Conservation (phyloP, 2,113 vertebrate genomes). For the Cepphus grylle region DNA sequence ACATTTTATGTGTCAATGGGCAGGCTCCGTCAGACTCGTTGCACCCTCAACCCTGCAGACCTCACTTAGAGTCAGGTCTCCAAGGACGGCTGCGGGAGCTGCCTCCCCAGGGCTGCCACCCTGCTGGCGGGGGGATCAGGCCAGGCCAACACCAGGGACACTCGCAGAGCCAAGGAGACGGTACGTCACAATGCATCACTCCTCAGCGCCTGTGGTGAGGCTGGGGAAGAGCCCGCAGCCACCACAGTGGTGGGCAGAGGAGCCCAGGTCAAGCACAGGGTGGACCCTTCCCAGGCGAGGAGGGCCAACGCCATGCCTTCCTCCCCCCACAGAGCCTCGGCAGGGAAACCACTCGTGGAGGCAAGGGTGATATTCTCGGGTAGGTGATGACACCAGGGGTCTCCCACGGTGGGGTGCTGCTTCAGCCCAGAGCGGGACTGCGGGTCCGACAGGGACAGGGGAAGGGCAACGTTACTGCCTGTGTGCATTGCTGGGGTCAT, state of each 20-base stretch:
- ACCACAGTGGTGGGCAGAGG: neutral
- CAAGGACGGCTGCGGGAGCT: neutral
- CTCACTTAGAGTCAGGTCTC: neutral
- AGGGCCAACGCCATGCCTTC: neutral
- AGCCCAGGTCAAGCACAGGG: neutral
- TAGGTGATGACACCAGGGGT: neutral
- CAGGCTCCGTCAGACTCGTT: neutral
- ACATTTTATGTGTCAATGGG: neutral
- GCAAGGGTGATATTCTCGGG: conserved; percentile 13
- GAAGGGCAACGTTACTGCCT: accelerated
- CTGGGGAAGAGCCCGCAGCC: neutral
- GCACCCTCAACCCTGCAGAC: neutral
- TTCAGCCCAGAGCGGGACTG: neutral
- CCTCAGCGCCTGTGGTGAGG: accelerated
- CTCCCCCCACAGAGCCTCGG: accelerated
- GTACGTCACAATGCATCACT: neutral
- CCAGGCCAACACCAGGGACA: neutral
- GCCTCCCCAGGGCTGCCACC: neutral
- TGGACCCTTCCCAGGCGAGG: neutral
- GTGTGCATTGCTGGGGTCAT: accelerated
- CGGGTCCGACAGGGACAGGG: neutral
- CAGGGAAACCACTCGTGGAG: accelerated
- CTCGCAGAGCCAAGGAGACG: neutral
- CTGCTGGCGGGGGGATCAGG: accelerated
- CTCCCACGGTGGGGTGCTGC: neutral